These are phyloP conservation scores for Nomada hirtipes DNA, from an alignment of 2,888 invertebrate species.

Conservation along the genomic window DNA sequence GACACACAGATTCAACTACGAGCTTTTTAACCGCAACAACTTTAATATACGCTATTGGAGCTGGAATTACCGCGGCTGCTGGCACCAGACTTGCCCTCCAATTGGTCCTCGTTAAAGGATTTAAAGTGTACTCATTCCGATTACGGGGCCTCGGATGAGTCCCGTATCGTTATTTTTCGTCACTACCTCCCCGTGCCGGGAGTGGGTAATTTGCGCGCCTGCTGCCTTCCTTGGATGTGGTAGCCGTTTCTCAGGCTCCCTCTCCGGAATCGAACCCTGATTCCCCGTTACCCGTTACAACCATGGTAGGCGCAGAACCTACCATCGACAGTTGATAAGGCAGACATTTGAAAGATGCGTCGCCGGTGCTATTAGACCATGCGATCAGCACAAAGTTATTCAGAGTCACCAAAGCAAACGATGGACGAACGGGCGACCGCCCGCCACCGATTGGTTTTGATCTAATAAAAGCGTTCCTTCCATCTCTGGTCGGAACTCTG, in stretches of 20 bases:
- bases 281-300: constrained; percentile 90
- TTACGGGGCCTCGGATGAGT: too few species aligned
- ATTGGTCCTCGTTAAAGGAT: constrained; percentile 87
- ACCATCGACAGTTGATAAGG: constrained; percentile 89
- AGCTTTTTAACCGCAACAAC: constrained; percentile 89
- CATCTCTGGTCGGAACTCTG: constrained; percentile 83
- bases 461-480: constrained; percentile 28
- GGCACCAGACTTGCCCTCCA: constrained; percentile 89
- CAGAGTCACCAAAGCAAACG: too few species aligned
- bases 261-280: constrained; percentile 90
- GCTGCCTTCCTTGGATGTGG: constrained; percentile 88
- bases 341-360: constrained; percentile 88
- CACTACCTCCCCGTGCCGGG: constrained; percentile 86
- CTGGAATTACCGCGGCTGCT: constrained; percentile 90
- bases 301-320: constrained; percentile 89
- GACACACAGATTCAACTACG: constrained; percentile 87
- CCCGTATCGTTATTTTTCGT: too few species aligned
- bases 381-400: background rate
- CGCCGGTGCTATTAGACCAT: constrained; percentile 82
- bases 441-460: too few species aligned
- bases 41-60: constrained; percentile 86
- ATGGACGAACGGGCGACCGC: too few species aligned
- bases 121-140: too few species aligned
- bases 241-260: constrained; percentile 88
- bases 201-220: constrained; percentile 88